Conservation (phyloP, 2,113 vertebrate species). For the Ahaetulla prasina region DNA sequence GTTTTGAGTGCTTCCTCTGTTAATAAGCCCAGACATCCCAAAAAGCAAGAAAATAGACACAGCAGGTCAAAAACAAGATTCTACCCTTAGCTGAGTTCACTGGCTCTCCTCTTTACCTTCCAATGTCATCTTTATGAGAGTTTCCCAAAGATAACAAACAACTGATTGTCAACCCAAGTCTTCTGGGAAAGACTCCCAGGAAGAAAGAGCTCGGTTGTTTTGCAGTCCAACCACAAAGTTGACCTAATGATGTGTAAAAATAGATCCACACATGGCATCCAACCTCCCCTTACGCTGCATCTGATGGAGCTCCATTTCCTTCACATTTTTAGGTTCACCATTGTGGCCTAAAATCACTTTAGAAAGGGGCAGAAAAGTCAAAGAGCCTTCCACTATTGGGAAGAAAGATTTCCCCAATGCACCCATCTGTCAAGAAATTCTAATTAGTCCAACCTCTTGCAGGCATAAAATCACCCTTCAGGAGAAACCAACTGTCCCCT, state of each 20-base stretch:
- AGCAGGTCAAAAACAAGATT: background rate
- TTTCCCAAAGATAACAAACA: conserved; percentile 11
- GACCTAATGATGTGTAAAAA: background rate
- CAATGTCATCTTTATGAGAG: background rate
- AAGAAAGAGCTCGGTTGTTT: conserved; percentile 28
- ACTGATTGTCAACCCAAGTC: background rate
- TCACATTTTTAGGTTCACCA: background rate
- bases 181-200: conserved; percentile 12
- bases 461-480: conserved; percentile 38
- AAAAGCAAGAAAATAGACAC: background rate
- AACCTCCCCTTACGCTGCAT: background rate
- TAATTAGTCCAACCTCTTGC: conserved; percentile 27
- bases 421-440: background rate
- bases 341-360: background rate
- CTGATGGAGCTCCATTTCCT: background rate
- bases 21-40: background rate
- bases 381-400: background rate
- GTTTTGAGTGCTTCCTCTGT: conserved; percentile 12
- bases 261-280: background rate
- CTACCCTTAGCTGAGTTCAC: background rate
- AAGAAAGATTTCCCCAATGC: background rate
- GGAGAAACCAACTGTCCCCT: conserved; percentile 14
- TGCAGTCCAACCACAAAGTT: conserved; percentile 25
- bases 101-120: background rate
- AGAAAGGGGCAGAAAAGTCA: background rate